phyloP scores from a whole-genome alignment of 2,113 vertebrate species.

The Nyctereutes procyonoides region DNA sequence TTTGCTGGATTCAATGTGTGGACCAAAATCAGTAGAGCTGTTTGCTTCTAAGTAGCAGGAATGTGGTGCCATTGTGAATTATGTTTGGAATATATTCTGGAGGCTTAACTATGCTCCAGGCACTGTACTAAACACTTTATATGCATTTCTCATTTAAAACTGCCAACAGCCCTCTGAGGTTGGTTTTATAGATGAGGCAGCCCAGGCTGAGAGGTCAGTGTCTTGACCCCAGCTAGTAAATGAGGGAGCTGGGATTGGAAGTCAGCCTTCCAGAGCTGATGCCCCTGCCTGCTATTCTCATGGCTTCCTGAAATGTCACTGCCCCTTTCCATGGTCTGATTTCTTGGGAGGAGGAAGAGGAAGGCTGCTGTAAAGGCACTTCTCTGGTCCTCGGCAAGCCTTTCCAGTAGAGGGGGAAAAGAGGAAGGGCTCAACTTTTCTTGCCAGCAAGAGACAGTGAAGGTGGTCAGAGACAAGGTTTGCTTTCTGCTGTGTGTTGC shows the following conservation, averaged over 20 bases:
- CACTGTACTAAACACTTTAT: neutral
- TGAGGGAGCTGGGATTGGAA: neutral
- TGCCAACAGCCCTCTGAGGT: neutral
- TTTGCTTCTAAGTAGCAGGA: neutral
- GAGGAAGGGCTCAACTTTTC: neutral
- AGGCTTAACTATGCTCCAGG: neutral
- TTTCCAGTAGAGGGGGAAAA: neutral
- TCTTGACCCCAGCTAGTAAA: neutral
- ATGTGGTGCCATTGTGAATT: neutral
- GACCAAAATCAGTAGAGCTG: neutral
- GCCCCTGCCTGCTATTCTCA: neutral
- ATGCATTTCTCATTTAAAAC: neutral
- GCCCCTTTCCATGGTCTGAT: neutral
- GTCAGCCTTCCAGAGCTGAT: neutral
- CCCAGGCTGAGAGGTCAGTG: neutral
- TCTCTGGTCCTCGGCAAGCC: neutral
- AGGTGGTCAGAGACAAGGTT: neutral
- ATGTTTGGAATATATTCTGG: neutral
- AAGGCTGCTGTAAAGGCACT: neutral
- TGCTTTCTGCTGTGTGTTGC: slow-evolving; percentile 56
- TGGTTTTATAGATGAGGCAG: neutral
- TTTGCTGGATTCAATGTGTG: neutral
- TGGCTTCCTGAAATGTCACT: neutral
- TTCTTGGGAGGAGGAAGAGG: neutral
- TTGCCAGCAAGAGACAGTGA: neutral